Evolutionary conservation across 2,113 vertebrate genomes (phyloP).

Genomic region (Saguinus midas): DNA sequence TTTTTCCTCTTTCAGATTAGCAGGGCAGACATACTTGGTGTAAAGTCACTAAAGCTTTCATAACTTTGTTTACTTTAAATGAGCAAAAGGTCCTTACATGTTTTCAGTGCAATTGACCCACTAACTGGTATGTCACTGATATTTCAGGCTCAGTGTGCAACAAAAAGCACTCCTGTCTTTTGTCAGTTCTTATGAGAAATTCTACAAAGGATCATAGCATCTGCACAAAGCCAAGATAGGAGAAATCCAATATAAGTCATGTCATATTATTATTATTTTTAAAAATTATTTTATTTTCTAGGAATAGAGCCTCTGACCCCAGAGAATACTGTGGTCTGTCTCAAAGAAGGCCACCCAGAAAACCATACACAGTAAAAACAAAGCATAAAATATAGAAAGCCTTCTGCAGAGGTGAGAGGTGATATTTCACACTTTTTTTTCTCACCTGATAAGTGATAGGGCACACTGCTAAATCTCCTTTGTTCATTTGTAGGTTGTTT

Average conservation of each 20-base stretch:
- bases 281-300: background rate
- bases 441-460: slow-evolving; percentile 66
- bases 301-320: slow-evolving; percentile 21
- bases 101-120: background rate
- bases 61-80: background rate
- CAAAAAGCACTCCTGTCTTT: background rate
- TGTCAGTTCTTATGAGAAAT: slow-evolving; percentile 1
- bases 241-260: background rate
- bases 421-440: slow-evolving; percentile 66
- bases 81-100: background rate
- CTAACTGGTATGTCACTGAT: background rate
- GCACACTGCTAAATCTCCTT: slow-evolving; percentile 64
- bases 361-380: slow-evolving; percentile 39
- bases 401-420: slow-evolving; percentile 57
- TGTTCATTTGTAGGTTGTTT: slow-evolving; percentile 58
- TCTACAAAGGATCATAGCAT: background rate
- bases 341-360: slow-evolving; percentile 56
- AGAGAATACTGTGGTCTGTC: slow-evolving; percentile 47
- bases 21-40: background rate
- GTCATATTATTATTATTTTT: background rate
- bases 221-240: background rate
- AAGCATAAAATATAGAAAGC: slow-evolving; percentile 48
- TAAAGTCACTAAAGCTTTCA: background rate
- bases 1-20: background rate
- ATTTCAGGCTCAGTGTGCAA: background rate